Evolutionary conservation across 2,888 invertebrate genomes (phyloP), one percentile per base, ranked within the genome.

Genomic region (Lycia hirtaria): DNA sequence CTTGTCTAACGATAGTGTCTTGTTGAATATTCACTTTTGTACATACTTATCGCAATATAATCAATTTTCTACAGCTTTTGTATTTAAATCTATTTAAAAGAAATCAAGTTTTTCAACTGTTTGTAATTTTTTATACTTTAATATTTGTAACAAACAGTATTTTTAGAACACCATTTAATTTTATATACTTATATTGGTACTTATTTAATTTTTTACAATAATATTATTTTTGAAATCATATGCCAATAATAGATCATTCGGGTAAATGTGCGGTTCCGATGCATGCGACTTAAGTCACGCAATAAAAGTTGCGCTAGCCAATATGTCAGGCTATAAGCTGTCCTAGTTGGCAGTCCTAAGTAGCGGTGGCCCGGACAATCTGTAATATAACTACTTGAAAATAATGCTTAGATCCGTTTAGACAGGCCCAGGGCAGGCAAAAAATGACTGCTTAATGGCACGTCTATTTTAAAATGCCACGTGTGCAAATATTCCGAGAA

Each of bases 151-250:
- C 47, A 35, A 17, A 33, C 32, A 47, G 47, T 35, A 35, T 47
- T 35, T 47, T 47, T 35, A 33, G 47, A 35, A 35, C 9, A 35
- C 32, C 45, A 32, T 47, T 35, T 35, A 24, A 47, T 35, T 47
- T 47, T 35, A 15, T 24, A 35, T 47, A 17, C 0, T 35, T 26
- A 40, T 24, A 2, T 37, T 12, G 24, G 19, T 35, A 45, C 33
- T 32, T 45, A 20, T 45, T 47, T 24, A 10, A 12, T 32, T 32
- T 43, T 28, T 10, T 37, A 6, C 9, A 12, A 20, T 33, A 45
- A 0, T 30, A 30, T 19, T 30, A n/a, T 17, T 30, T 43, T 26
- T 44, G 28, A 10, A 20, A 38, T 10, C 3, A 3, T 38, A 20
- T 20, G 38, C 22, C 20, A 38, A 22, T 38, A 38, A 3, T 5